phyloP scores from a whole-genome alignment of 1,140 invertebrate genomes.

The Radopholus similis region DNA sequence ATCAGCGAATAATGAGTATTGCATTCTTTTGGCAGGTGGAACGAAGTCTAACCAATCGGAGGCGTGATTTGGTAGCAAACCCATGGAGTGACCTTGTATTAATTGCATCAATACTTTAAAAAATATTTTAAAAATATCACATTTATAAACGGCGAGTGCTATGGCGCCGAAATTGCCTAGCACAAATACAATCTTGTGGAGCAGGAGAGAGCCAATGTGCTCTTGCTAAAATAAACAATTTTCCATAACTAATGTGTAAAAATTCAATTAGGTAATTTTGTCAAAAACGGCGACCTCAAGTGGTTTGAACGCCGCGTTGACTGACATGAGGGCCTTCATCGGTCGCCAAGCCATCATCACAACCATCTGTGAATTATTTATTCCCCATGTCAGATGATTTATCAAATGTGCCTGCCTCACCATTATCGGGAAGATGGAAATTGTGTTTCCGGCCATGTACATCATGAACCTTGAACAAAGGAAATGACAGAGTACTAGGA shows the following conservation, averaged over 20 bases:
- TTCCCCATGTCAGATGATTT: no score
- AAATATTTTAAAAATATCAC: constrained; percentile 63
- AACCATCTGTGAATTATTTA: constrained; percentile 78
- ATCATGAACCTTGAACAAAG: constrained; percentile 31
- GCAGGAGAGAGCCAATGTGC: constrained; percentile 42
- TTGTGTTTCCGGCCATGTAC: constrained; percentile 79
- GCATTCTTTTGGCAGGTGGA: constrained; percentile 40
- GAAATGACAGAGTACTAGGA: neutral
- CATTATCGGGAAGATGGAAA: constrained; percentile 99
- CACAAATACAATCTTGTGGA: constrained; percentile 89
- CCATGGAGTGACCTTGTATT: constrained; percentile 77
- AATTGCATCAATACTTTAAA: neutral
- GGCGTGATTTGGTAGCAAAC: constrained; percentile 88
- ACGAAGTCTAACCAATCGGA: constrained; percentile 98
- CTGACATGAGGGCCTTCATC: constrained; percentile 85
- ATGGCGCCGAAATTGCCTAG: constrained; percentile 90
- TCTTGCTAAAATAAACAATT: constrained; percentile 20
- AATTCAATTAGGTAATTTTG: neutral
- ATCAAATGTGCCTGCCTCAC: neutral
- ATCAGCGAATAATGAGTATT: constrained; percentile 33
- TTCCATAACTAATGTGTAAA: neutral
- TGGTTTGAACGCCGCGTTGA: constrained; percentile 69
- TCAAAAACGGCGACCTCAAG: constrained; percentile 29
- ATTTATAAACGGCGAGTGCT: constrained; percentile 90
- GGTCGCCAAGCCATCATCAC: constrained; percentile 94